Evolutionary conservation across 2,113 vertebrate genomes (phyloP).

Genomic region (Chaetops frenatus): DNA sequence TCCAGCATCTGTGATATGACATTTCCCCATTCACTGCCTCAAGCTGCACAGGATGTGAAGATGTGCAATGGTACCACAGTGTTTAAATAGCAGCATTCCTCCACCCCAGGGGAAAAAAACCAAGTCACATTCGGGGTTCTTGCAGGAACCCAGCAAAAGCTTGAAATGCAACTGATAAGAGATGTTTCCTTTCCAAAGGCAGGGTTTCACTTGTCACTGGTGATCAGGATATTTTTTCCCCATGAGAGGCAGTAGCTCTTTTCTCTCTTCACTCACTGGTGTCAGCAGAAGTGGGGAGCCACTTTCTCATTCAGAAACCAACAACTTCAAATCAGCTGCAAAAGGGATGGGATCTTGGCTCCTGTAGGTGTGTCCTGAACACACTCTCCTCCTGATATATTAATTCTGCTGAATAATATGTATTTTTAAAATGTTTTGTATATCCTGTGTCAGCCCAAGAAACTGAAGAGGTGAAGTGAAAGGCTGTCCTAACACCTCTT

Average conservation of each 20-base stretch:
- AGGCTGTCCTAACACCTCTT: background rate
- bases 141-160: background rate
- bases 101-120: rapidly evolving
- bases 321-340: background rate
- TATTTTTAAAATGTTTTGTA: background rate
- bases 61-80: background rate
- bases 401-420: background rate
- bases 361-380: background rate
- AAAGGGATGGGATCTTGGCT: background rate
- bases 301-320: background rate
- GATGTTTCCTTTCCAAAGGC: background rate
- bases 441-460: background rate
- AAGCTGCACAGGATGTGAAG: background rate
- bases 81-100: background rate
- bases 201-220: background rate
- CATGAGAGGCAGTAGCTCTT: background rate
- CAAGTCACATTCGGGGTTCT: background rate
- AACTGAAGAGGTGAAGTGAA: background rate
- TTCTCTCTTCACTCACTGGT: background rate
- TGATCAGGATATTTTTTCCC: background rate
- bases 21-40: background rate
- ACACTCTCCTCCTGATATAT: background rate
- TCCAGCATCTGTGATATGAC: background rate
- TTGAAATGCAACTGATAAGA: background rate
- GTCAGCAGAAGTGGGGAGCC: background rate